Evolutionary conservation across 2,113 vertebrate species (phyloP), one percentile per base, ranked within the genome.

Genomic region (Oceanodroma tethys): DNA sequence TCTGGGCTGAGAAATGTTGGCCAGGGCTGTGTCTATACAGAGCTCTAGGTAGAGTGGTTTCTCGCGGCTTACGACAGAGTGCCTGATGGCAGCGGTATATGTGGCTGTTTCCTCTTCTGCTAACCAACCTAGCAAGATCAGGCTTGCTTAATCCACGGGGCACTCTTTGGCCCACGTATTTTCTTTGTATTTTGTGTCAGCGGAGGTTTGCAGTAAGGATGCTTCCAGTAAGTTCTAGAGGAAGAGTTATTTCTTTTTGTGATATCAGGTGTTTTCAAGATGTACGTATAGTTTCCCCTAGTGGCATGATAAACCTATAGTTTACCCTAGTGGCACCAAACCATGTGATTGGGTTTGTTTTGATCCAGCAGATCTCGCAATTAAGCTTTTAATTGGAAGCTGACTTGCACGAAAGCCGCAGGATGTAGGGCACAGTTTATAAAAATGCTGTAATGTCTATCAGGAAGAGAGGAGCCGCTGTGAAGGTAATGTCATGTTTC

Each of bases 261-360:
- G 34, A 79, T 90, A 90, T 87, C 36, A 90, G 23, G 16, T 32
- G 9, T 73, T 93, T 90, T 73, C 43, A 82, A 43, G 74, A 43
- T 66, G 84, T 55, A 16, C 62, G 14, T 75, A 10, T 68, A 15
- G 17, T 91, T 95, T 93, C 47, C 74, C 45, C 32, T 73, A 76
- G 53, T 76, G 58, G 66, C 62, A 66, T 34, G 74, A 68, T 86
- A 55, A 74, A 73, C 80, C 45, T 75, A 11, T 68, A 15, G 17
- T 91, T 95, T 94, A 42, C 74, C 45, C 32, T 73, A 70, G 53
- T 76, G 58, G 66, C 62, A 65, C 80, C 18, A 45, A 45, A 32
- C 26, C 55, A 50, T 70, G 87, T 96, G 90, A 94, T 94, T 72
- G 30, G 67, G 29, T 97, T 94, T 91, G 86, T 93, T 95, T 85